Conservation (phyloP, 2,888 invertebrate genomes). For the Rotaria magnacalcarata region DNA sequence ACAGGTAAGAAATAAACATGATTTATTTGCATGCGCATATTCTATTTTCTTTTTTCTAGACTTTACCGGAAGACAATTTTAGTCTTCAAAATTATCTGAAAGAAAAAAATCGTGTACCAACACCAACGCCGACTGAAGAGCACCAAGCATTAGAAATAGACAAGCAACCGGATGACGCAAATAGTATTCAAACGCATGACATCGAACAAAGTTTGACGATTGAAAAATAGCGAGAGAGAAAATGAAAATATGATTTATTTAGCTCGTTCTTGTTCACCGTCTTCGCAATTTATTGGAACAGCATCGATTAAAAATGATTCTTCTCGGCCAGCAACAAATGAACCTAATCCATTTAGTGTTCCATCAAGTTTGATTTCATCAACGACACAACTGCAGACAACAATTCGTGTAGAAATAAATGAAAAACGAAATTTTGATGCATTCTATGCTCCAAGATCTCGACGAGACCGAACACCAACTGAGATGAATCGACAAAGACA, state of each 20-base stretch:
- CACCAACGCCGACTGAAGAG: not conserved
- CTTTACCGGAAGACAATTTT: not conserved
- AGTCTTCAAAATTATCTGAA: slow-evolving; percentile 11
- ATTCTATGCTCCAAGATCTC: not conserved
- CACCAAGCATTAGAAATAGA: not conserved
- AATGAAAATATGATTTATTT: not conserved
- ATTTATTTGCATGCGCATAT: not conserved
- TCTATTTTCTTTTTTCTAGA: not conserved
- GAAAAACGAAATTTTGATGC: not conserved
- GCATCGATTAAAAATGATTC: not conserved
- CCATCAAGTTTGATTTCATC: too few species aligned
- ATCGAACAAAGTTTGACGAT: not conserved
- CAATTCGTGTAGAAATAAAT: not conserved
- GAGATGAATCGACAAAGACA: not conserved
- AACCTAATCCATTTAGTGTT: not conserved
- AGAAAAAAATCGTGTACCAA: not conserved
- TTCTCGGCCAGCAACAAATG: not conserved
- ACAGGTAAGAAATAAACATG: not conserved
- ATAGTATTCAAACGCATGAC: too few species aligned
- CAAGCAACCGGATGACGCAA: too few species aligned
- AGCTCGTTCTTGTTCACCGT: not conserved
- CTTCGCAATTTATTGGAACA: not conserved
- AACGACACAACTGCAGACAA: not conserved
- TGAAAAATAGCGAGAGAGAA: not conserved
- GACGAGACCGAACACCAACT: too few species aligned